Base-by-base conservation (phyloP, 2,113 vertebrate genomes). In the Falco punctatus region DNA sequence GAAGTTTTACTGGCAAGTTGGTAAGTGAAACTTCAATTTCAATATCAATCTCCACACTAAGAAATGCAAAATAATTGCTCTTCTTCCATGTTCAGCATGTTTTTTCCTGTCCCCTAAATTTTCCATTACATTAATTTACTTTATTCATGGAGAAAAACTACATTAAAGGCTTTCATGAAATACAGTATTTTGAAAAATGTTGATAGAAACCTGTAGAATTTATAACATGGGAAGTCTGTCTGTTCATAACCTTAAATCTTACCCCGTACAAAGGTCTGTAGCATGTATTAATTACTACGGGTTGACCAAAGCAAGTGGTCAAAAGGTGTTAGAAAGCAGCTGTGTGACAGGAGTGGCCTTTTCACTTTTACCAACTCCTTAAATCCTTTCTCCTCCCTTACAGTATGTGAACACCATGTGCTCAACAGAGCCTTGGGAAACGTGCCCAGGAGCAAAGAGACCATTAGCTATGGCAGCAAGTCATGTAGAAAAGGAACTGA, bases 21-120 rank as follows among this genome's bases (percentile, higher is more conserved):
- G 5, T n/a, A 49, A 81, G 13, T 84, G 10, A 62, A 86, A 51
- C 19, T 59, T 1, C 4, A 32, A 67, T 40, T 91, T 61, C 28
- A n/a, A 1, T 57, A 67, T 32, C 9, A 15, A 27, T 44, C 2
- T 55, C 16, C 40, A 46, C 5, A 62, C 2, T 32, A 14, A 20
- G 81, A 66, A 49, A 28, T 42, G 5, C 0, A 74, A 54, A 86
- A 46, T 13, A 46, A 15, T 8, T 33, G 6, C 1, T 86, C 2
- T 54, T 54, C 42, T n/a, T 42, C 22, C 12, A 18, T 6, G 5
- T 51, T 85, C 28, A n/a, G 1, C 0, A 6, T 6, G 4, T 3
- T 57, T 54, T 38, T 81, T 71, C 28, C 23, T 48, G 46, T 20
- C 17, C 11, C 75, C 14, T 59, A 49, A 32, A 13, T 66, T 79